Base-by-base conservation (phyloP, 2,797 vertebrate genomes). In the Coreius guichenoti region DNA sequence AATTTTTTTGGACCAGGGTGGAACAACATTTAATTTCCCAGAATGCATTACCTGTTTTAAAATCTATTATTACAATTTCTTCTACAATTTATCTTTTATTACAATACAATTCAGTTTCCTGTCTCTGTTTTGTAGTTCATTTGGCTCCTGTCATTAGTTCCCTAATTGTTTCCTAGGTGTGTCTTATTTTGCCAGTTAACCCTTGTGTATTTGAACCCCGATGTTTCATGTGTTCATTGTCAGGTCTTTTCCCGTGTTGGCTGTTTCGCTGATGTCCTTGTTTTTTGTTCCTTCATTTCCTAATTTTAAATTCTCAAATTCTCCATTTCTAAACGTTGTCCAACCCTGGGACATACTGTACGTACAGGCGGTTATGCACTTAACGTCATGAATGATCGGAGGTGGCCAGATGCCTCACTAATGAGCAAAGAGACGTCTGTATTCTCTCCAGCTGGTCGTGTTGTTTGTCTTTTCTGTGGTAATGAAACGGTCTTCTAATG, bases 361-460 rank as follows among this genome's bases (percentile, higher is more conserved):
- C 31, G n/a, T 67, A 33, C 58, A 75, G 45, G 16, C 36, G 8
- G 56, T 75, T 33, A 8, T 49, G 16, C 23, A 47, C 49, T 79
- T 17, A 72, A 16, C 13, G 3, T 61, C 36, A 79, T 79, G 36
- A 72, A 61, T 80, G 70, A 29, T 78, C 49, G 61, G 16, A 33
- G 11, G 39, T 26, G 26, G 5, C n/a, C 82, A 19, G 54, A 84
- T 58, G 49, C 36, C 19, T 45, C n/a, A 5, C 63, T 79, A 84
- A 80, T 85, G 76, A 63, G 43, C 51, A 8, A 8, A 12, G 75
- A 80, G 76, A 49, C 76, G 1, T 65, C 29, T 73, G 51, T 58
- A 17, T 84, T 51, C 65, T 69, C 49, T 56, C 63, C 74, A 84
- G 63, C 63, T 77, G 82, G 45, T n/a, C 2, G 21, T 77, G 70